Evolutionary conservation across 2,113 vertebrate species (phyloP).

Genomic region (Ifrita kowaldi): DNA sequence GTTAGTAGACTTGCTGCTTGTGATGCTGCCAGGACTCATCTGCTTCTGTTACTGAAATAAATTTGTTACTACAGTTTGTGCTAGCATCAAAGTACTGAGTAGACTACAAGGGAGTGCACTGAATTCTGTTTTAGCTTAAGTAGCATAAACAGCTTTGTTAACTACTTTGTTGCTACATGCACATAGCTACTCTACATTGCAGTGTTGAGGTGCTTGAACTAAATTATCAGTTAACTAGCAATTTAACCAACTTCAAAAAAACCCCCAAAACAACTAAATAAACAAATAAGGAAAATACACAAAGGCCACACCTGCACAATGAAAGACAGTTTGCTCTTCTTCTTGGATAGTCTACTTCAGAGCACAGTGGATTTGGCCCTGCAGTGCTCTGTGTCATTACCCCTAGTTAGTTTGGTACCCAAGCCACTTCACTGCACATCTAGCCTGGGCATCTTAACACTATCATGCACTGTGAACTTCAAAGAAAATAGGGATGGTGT

Average conservation of each 20-base stretch:
- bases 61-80: neutral
- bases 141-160: neutral
- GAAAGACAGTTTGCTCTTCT: neutral
- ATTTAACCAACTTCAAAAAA: neutral
- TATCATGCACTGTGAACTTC: neutral
- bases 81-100: neutral
- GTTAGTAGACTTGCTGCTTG: neutral
- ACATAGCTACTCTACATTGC: neutral
- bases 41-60: neutral
- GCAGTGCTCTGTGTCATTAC: neutral
- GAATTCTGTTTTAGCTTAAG: neutral
- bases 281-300: neutral
- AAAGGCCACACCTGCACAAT: neutral
- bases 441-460: neutral
- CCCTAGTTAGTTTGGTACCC: neutral
- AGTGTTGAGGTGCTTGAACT: neutral
- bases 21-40: neutral
- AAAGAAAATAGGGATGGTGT: neutral
- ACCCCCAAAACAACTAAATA: fast-evolving
- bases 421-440: neutral
- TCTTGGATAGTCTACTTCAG: neutral
- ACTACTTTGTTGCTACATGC: neutral
- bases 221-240: neutral
- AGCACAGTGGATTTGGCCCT: neutral
- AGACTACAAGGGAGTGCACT: neutral